Conservation (phyloP, 2,797 vertebrate species). For the Otolemur crassicaudatus region DNA sequence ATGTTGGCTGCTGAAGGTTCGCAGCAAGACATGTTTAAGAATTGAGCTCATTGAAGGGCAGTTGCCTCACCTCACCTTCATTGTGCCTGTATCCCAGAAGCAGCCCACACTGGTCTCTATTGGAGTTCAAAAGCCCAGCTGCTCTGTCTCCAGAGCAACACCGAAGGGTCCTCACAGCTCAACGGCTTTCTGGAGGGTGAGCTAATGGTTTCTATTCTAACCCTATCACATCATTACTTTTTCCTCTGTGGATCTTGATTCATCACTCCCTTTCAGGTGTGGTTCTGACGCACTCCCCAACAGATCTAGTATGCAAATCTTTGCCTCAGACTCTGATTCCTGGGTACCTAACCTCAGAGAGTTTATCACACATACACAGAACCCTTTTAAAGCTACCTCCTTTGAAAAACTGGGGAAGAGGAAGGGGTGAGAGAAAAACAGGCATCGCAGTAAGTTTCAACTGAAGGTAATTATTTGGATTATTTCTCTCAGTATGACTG, state of each 20-base stretch:
- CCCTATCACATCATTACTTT: background rate
- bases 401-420: background rate
- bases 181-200: background rate
- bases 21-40: background rate
- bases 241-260: background rate
- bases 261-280: background rate
- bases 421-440: background rate
- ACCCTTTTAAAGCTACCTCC: background rate
- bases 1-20: background rate
- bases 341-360: background rate
- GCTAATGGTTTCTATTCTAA: background rate
- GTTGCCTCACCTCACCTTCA: background rate
- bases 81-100: background rate
- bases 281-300: background rate
- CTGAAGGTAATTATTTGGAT: background rate
- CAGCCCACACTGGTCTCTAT: rapidly evolving
- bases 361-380: background rate
- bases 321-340: background rate
- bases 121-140: background rate
- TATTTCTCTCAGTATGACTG: background rate
- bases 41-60: background rate
- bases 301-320: background rate
- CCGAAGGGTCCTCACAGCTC: background rate
- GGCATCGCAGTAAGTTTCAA: background rate
- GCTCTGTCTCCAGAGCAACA: background rate